These are phyloP conservation scores for Botrylloides violaceus DNA, from an alignment of 23 tunicate species.

Conservation along the genomic window DNA sequence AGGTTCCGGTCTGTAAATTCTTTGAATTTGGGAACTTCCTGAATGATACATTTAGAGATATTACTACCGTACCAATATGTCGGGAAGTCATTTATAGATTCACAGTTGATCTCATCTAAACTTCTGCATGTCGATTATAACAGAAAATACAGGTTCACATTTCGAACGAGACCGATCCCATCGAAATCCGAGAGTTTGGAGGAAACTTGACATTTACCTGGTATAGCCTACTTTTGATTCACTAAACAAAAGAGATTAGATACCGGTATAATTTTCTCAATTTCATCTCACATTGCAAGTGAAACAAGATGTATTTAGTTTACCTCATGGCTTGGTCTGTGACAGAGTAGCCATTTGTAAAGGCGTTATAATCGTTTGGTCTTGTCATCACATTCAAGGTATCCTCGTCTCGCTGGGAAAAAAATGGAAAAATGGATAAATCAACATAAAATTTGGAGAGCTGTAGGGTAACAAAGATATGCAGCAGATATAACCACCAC, in stretches of 20 bases:
- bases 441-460: too few relatives aligned
- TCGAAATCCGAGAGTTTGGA: too few relatives aligned
- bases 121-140: too few relatives aligned
- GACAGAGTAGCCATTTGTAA: background rate
- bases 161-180: too few relatives aligned
- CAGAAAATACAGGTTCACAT: too few relatives aligned
- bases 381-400: background rate
- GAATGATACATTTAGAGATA: background rate
- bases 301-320: background rate
- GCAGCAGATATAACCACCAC: too few relatives aligned
- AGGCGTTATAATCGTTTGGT: background rate
- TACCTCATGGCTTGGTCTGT: background rate
- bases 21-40: background rate
- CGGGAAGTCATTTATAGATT: too few relatives aligned
- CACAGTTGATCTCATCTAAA: too few relatives aligned
- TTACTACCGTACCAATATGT: too few relatives aligned
- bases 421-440: background rate
- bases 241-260: background rate
- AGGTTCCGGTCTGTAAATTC: background rate
- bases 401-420: background rate
- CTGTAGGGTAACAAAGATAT: too few relatives aligned
- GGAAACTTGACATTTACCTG: background rate
- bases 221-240: background rate
- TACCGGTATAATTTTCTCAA: background rate
- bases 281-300: too few relatives aligned